A percentile compares a stretch with the other conserved stretches of the same genome.
Conservation (phyloP, 2,113 vertebrate species). For the Tamias sibiricus region DNA sequence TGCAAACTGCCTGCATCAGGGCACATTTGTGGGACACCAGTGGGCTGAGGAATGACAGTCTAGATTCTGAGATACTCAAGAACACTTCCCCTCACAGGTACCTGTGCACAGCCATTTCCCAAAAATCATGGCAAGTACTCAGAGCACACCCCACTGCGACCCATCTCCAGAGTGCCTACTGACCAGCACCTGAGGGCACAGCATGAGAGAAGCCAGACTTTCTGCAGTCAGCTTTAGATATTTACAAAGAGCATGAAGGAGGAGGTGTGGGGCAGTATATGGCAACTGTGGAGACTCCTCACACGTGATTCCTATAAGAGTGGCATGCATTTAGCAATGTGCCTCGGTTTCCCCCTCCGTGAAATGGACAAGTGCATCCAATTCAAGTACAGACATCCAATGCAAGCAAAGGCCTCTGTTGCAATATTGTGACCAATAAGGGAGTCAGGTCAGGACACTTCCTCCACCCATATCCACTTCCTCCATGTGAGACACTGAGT, state of each 20-base stretch:
- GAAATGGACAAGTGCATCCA: neutral
- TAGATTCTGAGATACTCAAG: neutral
- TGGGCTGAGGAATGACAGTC: neutral
- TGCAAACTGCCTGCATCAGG: neutral
- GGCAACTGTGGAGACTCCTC: neutral
- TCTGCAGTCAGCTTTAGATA: neutral
- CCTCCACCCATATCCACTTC: no score
- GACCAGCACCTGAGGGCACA: neutral
- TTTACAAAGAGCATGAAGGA: neutral
- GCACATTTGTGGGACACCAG: neutral
- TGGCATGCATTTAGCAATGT: neutral
- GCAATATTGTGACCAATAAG: neutral
- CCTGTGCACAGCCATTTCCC: neutral
- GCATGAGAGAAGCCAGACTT: neutral
- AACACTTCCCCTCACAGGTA: neutral
- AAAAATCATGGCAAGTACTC: neutral
- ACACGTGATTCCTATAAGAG: neutral
- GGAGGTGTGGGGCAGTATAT: neutral
- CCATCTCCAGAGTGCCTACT: neutral
- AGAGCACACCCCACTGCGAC: neutral
- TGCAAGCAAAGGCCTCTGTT: neutral
- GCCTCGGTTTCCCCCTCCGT: constrained; percentile 11
- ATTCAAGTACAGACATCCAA: no score
- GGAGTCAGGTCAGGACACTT: neutral
- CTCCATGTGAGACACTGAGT: neutral